phyloP scores from a whole-genome alignment of 1,140 invertebrate species.

The Helicoverpa armigera region DNA sequence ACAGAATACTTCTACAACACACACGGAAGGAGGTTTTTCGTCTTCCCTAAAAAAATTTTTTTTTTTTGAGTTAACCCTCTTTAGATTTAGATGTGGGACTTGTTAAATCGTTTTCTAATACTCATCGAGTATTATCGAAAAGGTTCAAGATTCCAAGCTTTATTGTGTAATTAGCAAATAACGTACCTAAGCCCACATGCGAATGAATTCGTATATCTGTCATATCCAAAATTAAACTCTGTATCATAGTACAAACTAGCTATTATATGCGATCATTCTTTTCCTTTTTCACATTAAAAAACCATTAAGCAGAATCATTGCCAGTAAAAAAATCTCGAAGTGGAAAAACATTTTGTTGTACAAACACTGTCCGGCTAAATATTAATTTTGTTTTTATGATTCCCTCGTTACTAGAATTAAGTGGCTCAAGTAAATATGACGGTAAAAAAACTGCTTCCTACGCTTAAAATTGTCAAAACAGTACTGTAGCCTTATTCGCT shows the following conservation, averaged over 20 bases:
- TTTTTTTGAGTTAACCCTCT: too few relatives aligned
- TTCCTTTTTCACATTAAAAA: constrained; percentile 11
- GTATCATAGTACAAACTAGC: neutral
- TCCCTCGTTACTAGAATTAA: neutral
- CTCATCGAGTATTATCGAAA: too few relatives aligned
- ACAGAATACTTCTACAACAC: too few relatives aligned
- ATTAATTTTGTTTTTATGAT: constrained; percentile 18
- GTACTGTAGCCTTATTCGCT: too few relatives aligned
- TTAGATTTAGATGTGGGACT: too few relatives aligned
- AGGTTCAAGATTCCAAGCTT: too few relatives aligned
- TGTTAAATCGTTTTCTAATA: too few relatives aligned
- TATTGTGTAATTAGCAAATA: too few relatives aligned
- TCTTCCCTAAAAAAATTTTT: too few relatives aligned
- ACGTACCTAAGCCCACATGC: too few relatives aligned
- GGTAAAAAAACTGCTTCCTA: neutral
- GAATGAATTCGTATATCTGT: too few relatives aligned
- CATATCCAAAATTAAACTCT: neutral
- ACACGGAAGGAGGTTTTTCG: too few relatives aligned
- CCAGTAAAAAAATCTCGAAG: neutral
- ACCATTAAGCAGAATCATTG: constrained; percentile 12
- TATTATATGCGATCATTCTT: neutral
- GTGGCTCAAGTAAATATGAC: neutral
- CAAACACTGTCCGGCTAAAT: constrained; percentile 9
- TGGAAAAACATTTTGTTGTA: neutral
- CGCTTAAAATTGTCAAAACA: neutral